Percentiles rank a stretch among this genome's conserved stretches.
Conservation (phyloP, 1,140 invertebrate species). For the Drosophila funebris region DNA sequence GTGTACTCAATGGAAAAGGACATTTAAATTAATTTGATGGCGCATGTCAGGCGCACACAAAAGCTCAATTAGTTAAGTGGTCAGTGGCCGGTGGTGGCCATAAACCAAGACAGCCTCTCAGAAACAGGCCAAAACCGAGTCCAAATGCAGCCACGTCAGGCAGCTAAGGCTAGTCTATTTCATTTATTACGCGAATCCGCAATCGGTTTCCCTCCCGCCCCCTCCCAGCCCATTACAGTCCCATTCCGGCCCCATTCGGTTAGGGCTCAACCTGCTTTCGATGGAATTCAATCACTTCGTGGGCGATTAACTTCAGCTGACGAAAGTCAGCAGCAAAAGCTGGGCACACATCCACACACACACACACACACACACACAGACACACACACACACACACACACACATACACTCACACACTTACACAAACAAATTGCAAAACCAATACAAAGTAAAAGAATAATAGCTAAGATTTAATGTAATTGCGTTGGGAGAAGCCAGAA, state of each 20-base stretch:
- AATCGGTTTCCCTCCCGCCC: not conserved
- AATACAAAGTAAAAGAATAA: slow-evolving; percentile 79
- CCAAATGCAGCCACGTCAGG: slow-evolving; percentile 60
- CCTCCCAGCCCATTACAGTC: not conserved
- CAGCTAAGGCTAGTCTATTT: slow-evolving; percentile 55
- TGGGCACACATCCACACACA: slow-evolving; percentile 33
- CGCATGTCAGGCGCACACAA: slow-evolving; percentile 74
- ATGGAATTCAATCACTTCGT: slow-evolving; percentile 80
- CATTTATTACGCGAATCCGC: slow-evolving; percentile 67
- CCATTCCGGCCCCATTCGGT: slow-evolving; percentile 2
- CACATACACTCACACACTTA: too few relatives aligned
- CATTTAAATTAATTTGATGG: slow-evolving; percentile 69
- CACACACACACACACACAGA: not conserved
- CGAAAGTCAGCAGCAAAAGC: slow-evolving; percentile 46
- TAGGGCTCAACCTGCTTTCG: slow-evolving; percentile 70
- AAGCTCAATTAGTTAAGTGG: slow-evolving; percentile 79
- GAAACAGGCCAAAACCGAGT: slow-evolving; percentile 49
- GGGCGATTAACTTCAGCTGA: slow-evolving; percentile 73
- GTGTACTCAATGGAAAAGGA: slow-evolving; percentile 9
- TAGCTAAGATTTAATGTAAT: slow-evolving; percentile 81
- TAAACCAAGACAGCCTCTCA: slow-evolving; percentile 68
- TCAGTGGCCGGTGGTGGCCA: slow-evolving; percentile 54
- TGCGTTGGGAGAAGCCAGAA: slow-evolving; percentile 43
- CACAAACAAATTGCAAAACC: too few relatives aligned
- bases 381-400: not conserved